Evolutionary conservation across 2,888 invertebrate genomes (phyloP), one percentile per base, ranked within the genome.

Genomic region (Drosophila affinis): DNA sequence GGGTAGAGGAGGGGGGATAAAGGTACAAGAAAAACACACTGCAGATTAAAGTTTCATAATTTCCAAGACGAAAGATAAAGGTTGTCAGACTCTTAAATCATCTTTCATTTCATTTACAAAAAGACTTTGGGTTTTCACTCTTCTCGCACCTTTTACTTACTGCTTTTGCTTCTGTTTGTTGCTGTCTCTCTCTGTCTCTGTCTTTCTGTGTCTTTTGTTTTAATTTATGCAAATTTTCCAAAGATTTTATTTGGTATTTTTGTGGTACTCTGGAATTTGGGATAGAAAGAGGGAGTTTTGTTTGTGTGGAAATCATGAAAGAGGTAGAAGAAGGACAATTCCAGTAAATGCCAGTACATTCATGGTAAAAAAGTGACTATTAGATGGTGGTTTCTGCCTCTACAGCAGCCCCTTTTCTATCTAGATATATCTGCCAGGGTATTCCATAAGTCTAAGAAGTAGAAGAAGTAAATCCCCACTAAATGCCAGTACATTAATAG

Each of bases 191-290:
- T 27, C 27, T 29, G 12, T 21, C 18, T 18, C 18, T 18, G 18
- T 18, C 24, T n/a, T 14, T 24, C 21, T 57, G 63, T 32, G 34
- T 58, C 60, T 62, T 67, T 52, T 77, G 60, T 79, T 79, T 70
- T 75, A 89, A 89, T 81, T 81, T 89, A 89, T 89, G 88, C 54
- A 85, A 88, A 85, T 87, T 82, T 75, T 32, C 32, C 29, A 6
- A 9, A 21, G 10, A 9, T n/a, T 61, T 39, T 39, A 51, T 51
- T 65, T 65, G n/a, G 32, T 61, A 14, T 39, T 14, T 39, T 39
- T 14, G 39, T 7, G 14, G n/a, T 39, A 39, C 39, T n/a, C 7
- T 39, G 39, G 5, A 1, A 14, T 1, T 34, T 6, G 34, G 5
- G 34, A 5, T 1, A 32, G 12, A 14, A 14, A 39, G 6, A 39